Conservation (phyloP, 2,113 vertebrate species). For the Amblyopsis rosae region DNA sequence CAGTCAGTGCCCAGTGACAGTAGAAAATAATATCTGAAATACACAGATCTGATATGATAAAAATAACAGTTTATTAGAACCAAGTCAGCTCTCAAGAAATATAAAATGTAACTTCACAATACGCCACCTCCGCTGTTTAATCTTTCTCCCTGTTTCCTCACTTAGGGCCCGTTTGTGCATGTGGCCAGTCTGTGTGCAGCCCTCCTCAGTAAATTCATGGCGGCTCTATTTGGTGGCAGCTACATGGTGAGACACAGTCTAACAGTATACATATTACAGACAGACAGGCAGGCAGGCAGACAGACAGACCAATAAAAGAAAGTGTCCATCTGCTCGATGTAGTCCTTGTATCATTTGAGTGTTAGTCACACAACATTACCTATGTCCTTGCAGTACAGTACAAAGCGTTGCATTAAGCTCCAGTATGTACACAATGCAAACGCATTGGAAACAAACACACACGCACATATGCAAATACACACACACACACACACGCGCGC, state of each 20-base stretch:
- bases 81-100: too few relatives aligned
- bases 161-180: constrained; percentile 84
- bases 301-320: neutral
- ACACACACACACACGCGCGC: neutral
- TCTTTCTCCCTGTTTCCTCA: constrained; percentile 21
- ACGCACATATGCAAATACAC: neutral
- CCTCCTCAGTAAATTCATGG: constrained; percentile 93
- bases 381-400: too few relatives aligned
- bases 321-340: neutral
- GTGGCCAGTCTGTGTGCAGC: constrained; percentile 93
- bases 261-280: neutral
- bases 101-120: neutral
- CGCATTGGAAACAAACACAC: neutral
- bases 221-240: constrained; percentile 92
- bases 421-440: neutral
- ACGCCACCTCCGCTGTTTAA: constrained; percentile 1
- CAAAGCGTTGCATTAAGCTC: too few relatives aligned
- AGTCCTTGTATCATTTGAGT: neutral
- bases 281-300: neutral
- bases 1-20: too few relatives aligned
- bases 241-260: constrained; percentile 81
- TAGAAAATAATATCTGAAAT: too few relatives aligned
- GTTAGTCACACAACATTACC: neutral
- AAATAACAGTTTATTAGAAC: too few relatives aligned
- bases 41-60: too few relatives aligned